Evolutionary conservation across 1,140 invertebrate genomes (phyloP).

Genomic region (Drosophila oshimai): DNA sequence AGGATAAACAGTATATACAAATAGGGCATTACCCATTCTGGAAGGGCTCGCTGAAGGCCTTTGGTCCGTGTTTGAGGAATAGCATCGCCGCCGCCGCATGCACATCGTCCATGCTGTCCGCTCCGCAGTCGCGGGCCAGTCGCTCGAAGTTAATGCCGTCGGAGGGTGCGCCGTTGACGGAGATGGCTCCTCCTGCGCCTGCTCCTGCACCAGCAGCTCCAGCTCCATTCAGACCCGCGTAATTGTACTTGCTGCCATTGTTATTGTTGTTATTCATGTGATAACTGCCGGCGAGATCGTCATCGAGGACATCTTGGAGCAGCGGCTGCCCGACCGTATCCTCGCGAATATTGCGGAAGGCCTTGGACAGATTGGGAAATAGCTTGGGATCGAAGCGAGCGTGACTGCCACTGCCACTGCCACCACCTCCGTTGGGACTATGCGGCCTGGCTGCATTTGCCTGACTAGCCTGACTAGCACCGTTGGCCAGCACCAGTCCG

Average conservation of each 20-base stretch:
- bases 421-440: slow-evolving; percentile 8
- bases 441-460: slow-evolving; percentile 18
- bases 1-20: background rate
- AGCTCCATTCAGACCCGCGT: slow-evolving; percentile 14
- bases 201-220: background rate
- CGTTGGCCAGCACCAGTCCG: slow-evolving; percentile 36
- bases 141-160: slow-evolving; percentile 68
- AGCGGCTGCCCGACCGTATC: slow-evolving; percentile 15
- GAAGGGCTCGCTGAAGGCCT: slow-evolving; percentile 76
- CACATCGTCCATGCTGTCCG: slow-evolving; percentile 87
- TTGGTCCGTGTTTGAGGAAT: slow-evolving; percentile 89
- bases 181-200: background rate
- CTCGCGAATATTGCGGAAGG: slow-evolving; percentile 64
- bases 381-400: slow-evolving; percentile 76
- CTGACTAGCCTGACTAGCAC: slow-evolving; percentile 18
- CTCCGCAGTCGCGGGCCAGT: slow-evolving; percentile 73
- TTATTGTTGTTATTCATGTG: slow-evolving; percentile 45
- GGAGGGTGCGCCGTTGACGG: background rate
- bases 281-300: slow-evolving; percentile 61
- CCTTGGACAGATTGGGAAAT: slow-evolving; percentile 76
- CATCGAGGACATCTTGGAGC: slow-evolving; percentile 37
- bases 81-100: slow-evolving; percentile 93
- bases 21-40: slow-evolving; percentile 74
- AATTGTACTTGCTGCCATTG: slow-evolving; percentile 43
- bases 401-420: slow-evolving; percentile 19